Base-by-base conservation (phyloP, 1,140 invertebrate species). In the Drosophila trapezifrons region DNA sequence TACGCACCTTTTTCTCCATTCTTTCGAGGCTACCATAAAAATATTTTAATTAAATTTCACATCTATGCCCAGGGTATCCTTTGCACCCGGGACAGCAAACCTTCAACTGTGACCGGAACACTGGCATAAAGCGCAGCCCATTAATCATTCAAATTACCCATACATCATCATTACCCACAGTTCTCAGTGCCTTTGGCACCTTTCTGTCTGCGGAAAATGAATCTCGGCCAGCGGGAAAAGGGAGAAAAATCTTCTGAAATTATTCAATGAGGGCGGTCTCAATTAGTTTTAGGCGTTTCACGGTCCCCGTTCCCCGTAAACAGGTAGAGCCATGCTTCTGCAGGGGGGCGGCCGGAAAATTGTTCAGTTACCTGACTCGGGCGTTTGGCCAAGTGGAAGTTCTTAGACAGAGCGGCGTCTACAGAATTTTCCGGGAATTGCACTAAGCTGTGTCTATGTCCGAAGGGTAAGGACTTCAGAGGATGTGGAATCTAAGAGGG, bases 181-280 rank as follows among this genome's bases (percentile, higher is more conserved):
- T 64, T 56, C 59, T 69, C 66, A 8, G 40, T n/a, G 42, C 56
- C 49, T 49, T 4, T 47, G 83, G 83, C 84, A 74, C 84, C 84
- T 82, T 66, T 64, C 72, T 67, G 84, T 87, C 84, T 87, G 51
- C 60, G 9, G 63, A 69, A 76, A 56, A 64, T 46, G 45, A 82
- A 51, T 63, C 25, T 43, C 20, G 42, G 58, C 37, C 37, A 52
- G 60, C 67, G 49, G 38, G 10, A 54, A 65, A 66, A 83, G 58
- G 71, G 66, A 62, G 63, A 66, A 73, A 76, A 72, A 74, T 87
- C 65, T 73, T 64, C 64, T 29, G 57, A 89, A 89, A 89, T 89
- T 89, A 87, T 89, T 89, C 84, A 89, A 89, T 89, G 84, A 89
- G 85, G 84, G 84, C 85, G 84, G 84, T 89, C 84, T 89, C 84